phyloP scores from a whole-genome alignment of 2,113 vertebrate species.

The Rhizomys pruinosus region DNA sequence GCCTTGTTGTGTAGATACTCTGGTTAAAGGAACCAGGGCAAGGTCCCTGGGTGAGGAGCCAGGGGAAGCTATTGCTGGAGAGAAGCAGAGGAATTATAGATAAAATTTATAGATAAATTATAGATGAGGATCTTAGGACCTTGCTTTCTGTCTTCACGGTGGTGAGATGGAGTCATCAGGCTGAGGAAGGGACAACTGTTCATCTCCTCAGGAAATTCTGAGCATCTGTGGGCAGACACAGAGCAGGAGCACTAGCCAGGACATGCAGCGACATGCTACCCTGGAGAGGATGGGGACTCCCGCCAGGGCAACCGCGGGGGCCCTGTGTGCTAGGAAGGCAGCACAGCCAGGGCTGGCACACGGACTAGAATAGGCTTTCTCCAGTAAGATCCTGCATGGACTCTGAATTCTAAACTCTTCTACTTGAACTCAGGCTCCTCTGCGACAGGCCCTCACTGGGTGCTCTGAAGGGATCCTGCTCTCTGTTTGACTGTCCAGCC shows the following conservation, averaged over 20 bases:
- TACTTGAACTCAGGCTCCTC: background rate
- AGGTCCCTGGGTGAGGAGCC: background rate
- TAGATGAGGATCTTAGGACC: background rate
- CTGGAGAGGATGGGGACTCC: rapidly evolving
- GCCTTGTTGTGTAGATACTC: background rate
- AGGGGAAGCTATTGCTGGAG: background rate
- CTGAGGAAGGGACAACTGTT: background rate
- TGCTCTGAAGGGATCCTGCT: background rate
- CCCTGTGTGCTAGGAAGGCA: background rate
- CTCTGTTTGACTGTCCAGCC: background rate
- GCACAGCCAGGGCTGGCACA: no score
- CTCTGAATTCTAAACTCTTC: background rate
- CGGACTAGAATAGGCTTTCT: background rate
- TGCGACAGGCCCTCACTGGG: background rate
- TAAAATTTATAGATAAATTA: no score
- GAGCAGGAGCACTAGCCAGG: background rate
- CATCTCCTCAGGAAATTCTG: background rate
- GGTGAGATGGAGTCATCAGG: background rate
- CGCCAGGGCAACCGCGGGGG: background rate
- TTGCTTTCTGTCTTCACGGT: background rate
- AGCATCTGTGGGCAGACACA: background rate
- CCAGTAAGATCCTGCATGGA: background rate
- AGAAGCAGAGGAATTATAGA: background rate
- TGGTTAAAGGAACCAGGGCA: background rate
- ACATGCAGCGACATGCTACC: rapidly evolving